Base-by-base conservation (phyloP, 2,888 invertebrate genomes). In the Macrosoma leucophasiata region DNA sequence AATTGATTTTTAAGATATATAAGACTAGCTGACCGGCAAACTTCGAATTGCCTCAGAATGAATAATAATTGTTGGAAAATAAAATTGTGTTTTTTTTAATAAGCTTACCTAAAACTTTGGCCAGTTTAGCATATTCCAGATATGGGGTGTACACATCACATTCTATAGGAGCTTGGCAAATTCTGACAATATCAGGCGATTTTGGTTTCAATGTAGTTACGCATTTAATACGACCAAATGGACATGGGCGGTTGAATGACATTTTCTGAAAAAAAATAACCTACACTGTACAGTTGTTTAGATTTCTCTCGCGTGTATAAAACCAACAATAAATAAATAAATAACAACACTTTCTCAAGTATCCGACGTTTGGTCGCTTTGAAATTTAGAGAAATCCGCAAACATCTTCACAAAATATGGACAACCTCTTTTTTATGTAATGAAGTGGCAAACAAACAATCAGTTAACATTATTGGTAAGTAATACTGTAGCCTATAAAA, bases 121-220 rank as follows among this genome's bases (percentile, higher is more conserved):
- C 71, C 27, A 72, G 39, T 15, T 57, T 54, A 6, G 63, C 59
- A 9, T 51, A 62, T 26, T 42, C 46, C 39, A 77, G 32, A 29
- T 75, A 77, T 0, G 72, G 55, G 0, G 66, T 68, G 4, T 67
- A 56, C 0, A 60, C 70, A 2, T 27, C 29, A n/a, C 60, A 57
- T 13, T 75, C 72, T 1, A 74, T 26, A 0, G 69, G 69, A 0
- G 71, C 74, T 40, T 67, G 62, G 33, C 77, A 78, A 33, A 76
- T 47, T 26, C 71, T 51, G 15, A 74, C 68, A 12, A 68, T 64
- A 42, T 29, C 2, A 41, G 38, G 1, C n/a, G n/a, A n/a, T n/a
- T n/a, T n/a, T n/a, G n/a, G n/a, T n/a, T 61, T 56, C 2, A 55
- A 60, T 1, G 66, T 38, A 0, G 52, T 54, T 6, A 72, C 45